Evolutionary conservation across 2,888 invertebrate species (phyloP).

Genomic region (Sturmia bella): DNA sequence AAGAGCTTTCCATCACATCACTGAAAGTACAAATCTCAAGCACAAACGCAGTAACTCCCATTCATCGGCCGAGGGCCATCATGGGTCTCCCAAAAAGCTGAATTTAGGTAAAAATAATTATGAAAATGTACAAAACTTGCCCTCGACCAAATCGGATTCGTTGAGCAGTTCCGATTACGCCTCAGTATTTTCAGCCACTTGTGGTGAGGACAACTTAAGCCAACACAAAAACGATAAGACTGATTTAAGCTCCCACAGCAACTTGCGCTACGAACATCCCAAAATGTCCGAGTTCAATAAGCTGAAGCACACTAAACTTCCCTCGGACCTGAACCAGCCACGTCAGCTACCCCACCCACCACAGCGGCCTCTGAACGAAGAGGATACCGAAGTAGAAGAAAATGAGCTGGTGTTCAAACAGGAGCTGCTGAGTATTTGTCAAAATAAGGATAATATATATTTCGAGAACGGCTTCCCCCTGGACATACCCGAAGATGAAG

Average conservation of each 20-base stretch:
- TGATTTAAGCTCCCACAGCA: constrained; percentile 47
- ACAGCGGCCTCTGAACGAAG: constrained; percentile 6
- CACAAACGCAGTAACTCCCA: constrained; percentile 79
- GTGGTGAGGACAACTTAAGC: constrained; percentile 27
- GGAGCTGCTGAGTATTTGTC: constrained; percentile 65
- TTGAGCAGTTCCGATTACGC: constrained; percentile 82
- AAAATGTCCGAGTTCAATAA: constrained; percentile 78
- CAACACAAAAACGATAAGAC: constrained; percentile 54
- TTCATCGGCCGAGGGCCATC: background rate
- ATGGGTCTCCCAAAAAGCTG: constrained; percentile 44
- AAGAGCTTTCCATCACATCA: constrained; percentile 62
- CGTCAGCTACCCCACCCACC: background rate
- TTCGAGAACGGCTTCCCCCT: constrained; percentile 45
- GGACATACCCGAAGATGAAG: constrained; percentile 59
- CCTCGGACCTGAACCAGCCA: too few species aligned
- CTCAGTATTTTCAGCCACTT: constrained; percentile 79
- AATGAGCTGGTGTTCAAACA: constrained; percentile 65
- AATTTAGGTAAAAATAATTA: constrained; percentile 72
- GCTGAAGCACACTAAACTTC: background rate
- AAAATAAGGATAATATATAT: constrained; percentile 52
- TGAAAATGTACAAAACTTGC: constrained; percentile 73
- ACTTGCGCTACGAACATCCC: constrained; percentile 79
- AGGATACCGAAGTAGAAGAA: constrained; percentile 58
- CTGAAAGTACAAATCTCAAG: constrained; percentile 34
- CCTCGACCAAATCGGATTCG: constrained; percentile 76